Conservation (phyloP, 1,140 invertebrate species). For the Bombus fervidus region DNA sequence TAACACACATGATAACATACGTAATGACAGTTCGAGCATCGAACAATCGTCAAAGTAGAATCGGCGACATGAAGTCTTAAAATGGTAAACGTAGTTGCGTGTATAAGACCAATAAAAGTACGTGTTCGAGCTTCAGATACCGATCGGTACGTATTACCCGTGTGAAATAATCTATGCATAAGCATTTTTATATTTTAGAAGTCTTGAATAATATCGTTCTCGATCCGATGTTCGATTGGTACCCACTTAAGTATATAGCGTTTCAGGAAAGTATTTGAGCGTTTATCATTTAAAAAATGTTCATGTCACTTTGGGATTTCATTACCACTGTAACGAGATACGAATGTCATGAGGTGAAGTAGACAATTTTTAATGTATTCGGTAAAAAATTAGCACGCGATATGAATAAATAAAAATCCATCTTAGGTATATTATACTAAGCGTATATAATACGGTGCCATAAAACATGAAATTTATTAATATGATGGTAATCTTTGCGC, state of each 20-base stretch:
- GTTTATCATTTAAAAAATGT: not conserved
- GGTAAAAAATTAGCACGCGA: no score
- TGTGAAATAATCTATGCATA: not conserved
- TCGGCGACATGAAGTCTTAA: not conserved
- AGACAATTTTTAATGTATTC: no score
- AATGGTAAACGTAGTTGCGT: not conserved
- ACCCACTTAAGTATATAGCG: not conserved
- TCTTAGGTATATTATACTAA: no score
- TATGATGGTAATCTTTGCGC: no score
- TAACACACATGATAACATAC: not conserved
- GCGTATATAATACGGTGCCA: no score
- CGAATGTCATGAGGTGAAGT: no score
- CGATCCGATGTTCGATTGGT: not conserved
- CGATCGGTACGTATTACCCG: not conserved
- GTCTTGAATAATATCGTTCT: not conserved
- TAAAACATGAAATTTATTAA: no score
- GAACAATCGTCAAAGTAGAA: not conserved
- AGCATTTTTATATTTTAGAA: not conserved
- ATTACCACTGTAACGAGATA: no score
- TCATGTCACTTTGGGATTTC: no score
- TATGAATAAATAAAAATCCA: no score
- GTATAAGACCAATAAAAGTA: not conserved
- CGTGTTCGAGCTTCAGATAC: conserved; percentile 7
- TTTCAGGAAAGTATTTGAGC: not conserved
- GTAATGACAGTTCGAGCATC: not conserved